Base-by-base conservation (phyloP, 2,797 vertebrate species). In the Avahi laniger region DNA sequence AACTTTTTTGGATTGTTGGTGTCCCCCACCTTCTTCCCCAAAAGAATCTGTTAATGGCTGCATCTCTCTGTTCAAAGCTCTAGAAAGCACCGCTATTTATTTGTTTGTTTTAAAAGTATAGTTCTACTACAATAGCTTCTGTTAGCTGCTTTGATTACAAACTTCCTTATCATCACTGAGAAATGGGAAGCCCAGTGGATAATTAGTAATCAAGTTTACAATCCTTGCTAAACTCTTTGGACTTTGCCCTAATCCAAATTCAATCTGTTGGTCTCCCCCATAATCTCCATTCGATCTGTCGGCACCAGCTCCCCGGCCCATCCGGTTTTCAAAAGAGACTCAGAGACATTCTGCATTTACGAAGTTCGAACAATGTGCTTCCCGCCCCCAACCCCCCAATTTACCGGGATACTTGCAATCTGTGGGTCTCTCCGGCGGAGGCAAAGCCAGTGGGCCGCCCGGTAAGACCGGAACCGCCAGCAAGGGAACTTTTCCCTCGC, bases 221-320 rank as follows among this genome's bases (percentile, higher is more conserved):
- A 63, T 87, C 91, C 43, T 59, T 48, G 7, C 54, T 89, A 78
- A 73, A 89, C 78, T 93, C 63, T 76, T 84, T 72, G 93, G 80
- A 97, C 94, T 97, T 90, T 89, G 91, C 70, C 76, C 84, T 26
- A 43, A 61, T 91, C 81, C 91, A 84, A 93, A 93, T 26, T 35
- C 79, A 70, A 48, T 89, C 82, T 30, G 10, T 35, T 12, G 4
- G 30, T 72, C 43, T 70, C 46, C 91, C 75, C 50, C 13, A 24
- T 50, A 63, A 54, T 93, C 61, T 88, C 35, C 0, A 52, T 89
- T 83, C 57, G 11, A 57, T 91, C 83, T 57, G 63, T 63, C 70
- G 17, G 73, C 72, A 46, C 78, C 78, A 61, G 38, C 43, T 93
- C n/a, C 67, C 54, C 3, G 11, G 61, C 13, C 89, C 59, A 67